Evolutionary conservation across 2,797 vertebrate genomes (phyloP).

Genomic region (Trichosurus vulpecula): DNA sequence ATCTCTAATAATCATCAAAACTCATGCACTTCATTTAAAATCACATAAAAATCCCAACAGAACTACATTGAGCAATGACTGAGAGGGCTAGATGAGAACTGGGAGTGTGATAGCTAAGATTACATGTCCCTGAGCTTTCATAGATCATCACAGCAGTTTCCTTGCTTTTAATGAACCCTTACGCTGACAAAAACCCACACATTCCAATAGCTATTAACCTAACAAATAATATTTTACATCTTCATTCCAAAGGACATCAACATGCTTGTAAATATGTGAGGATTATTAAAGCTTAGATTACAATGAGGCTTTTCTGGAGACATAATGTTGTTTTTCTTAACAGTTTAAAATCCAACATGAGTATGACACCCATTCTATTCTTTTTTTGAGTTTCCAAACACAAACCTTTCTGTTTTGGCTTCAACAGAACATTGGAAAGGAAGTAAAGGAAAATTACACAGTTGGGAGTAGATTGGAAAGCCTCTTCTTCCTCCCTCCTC

Average conservation of each 20-base stretch:
- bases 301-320: neutral
- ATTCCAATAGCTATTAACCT: conserved; percentile 20
- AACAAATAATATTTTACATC: neutral
- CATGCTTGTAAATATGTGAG: neutral
- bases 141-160: neutral
- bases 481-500: neutral
- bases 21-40: conserved; percentile 42
- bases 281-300: neutral
- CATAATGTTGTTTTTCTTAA: neutral
- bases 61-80: conserved; percentile 17
- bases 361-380: neutral
- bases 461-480: neutral
- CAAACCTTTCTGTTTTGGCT: neutral
- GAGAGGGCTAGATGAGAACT: neutral
- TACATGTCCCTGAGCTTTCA: conserved; percentile 27
- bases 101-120: conserved; percentile 31
- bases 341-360: neutral
- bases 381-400: neutral
- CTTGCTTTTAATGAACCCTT: conserved; percentile 13
- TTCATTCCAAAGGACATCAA: conserved; percentile 4
- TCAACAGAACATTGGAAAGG: neutral
- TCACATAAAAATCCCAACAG: conserved; percentile 6
- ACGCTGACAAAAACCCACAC: neutral
- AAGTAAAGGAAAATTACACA: neutral
- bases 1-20: conserved; percentile 14